Percentiles rank a stretch among this genome's conserved stretches.
phyloP scores from a whole-genome alignment of 2,797 vertebrate species.

The Acanthurus tractus region DNA sequence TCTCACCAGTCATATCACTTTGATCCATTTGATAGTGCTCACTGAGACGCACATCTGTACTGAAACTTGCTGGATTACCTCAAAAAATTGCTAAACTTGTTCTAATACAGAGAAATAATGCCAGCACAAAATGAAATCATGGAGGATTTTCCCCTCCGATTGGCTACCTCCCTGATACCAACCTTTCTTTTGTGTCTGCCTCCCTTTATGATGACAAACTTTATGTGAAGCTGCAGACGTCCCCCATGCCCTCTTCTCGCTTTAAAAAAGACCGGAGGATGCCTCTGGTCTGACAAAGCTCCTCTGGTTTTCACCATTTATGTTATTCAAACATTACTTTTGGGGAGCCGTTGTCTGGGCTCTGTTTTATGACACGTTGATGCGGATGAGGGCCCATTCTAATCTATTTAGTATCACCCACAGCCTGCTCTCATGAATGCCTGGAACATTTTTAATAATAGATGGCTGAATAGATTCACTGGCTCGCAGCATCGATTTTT shows the following conservation, averaged over 20 bases:
- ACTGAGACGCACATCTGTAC: background rate
- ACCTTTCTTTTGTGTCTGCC: background rate
- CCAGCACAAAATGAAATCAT: background rate
- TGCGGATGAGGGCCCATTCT: background rate
- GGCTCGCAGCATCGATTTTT: slow-evolving; percentile 58
- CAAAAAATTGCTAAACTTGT: background rate
- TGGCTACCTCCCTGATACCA: background rate
- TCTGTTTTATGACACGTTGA: slow-evolving; percentile 12
- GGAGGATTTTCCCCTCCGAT: background rate
- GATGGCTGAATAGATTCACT: slow-evolving; percentile 54
- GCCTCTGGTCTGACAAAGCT: slow-evolving; percentile 7
- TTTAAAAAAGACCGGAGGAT: slow-evolving; percentile 11
- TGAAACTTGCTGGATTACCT: too few relatives aligned
- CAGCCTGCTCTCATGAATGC: slow-evolving; percentile 43
- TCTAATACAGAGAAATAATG: background rate
- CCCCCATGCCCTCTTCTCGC: slow-evolving; percentile 11
- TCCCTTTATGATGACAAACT: slow-evolving; percentile 35
- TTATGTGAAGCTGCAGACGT: slow-evolving; percentile 41
- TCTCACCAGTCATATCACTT: background rate
- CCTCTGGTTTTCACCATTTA: background rate
- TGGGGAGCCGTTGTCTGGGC: background rate
- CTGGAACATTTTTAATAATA: slow-evolving; percentile 68
- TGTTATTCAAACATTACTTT: background rate
- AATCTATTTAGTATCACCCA: background rate
- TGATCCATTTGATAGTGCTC: background rate